Evolutionary conservation across 1,140 invertebrate species (phyloP).

Genomic region (Linepithema humile): DNA sequence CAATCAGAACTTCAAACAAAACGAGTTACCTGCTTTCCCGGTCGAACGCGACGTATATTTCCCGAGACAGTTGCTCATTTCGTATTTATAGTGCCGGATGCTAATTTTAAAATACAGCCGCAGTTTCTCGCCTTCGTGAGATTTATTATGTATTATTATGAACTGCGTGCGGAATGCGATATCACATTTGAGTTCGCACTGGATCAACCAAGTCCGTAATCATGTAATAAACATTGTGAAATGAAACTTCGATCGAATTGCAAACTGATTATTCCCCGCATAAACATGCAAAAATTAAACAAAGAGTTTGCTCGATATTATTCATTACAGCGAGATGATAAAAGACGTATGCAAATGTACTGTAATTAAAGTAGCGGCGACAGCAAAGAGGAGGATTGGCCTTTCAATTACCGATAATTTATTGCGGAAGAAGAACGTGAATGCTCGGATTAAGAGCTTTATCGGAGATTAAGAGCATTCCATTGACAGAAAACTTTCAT

Average conservation of each 20-base stretch:
- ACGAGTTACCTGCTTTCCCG: conserved; percentile 17
- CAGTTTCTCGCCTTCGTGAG: neutral
- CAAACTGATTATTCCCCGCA: neutral
- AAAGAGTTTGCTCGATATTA: neutral
- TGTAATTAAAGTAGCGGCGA: conserved; percentile 31
- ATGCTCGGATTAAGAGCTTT: conserved; percentile 18
- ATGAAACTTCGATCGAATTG: neutral
- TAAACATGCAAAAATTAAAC: conserved; percentile 19
- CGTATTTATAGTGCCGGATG: neutral
- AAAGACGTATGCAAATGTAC: conserved; percentile 44
- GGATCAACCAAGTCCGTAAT: neutral
- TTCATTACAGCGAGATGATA: neutral
- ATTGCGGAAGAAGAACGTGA: neutral
- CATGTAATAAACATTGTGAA: neutral
- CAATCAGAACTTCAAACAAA: conserved; percentile 66
- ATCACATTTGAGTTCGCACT: neutral
- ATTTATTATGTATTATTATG: neutral
- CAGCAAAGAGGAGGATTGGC: conserved; percentile 15
- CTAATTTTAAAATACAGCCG: conserved; percentile 38
- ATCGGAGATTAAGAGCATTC: neutral
- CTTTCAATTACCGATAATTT: conserved; percentile 35
- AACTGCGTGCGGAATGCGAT: neutral
- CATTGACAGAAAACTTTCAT: neutral
- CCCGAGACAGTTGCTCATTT: conserved; percentile 10
- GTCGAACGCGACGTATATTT: conserved; percentile 1